These are phyloP conservation scores for Lepidotrigona ventralis DNA, from an alignment of 1,140 invertebrate genomes.

Conservation along the genomic window DNA sequence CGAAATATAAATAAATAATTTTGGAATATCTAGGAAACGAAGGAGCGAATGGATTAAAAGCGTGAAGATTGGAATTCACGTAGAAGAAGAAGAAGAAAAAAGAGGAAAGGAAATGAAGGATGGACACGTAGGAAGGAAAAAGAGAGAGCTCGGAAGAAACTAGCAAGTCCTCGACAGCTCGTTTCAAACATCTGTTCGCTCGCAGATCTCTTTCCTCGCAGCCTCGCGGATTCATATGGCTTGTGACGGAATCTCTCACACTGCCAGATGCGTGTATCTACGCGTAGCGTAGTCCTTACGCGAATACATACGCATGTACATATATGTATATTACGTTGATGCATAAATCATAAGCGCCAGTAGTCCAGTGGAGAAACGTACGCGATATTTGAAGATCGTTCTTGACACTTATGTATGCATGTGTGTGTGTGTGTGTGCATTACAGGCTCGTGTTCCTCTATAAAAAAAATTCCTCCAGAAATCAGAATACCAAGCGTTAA, in stretches of 20 bases:
- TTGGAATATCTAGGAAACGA: neutral
- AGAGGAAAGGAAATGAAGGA: conserved; percentile 15
- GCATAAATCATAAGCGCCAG: conserved; percentile 74
- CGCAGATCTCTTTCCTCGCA: conserved; percentile 64
- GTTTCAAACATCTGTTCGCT: conserved; percentile 70
- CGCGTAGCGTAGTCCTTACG: neutral
- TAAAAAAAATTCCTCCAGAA: too few relatives aligned
- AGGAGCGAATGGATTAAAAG: neutral
- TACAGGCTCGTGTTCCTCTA: too few relatives aligned
- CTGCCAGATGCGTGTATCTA: neutral
- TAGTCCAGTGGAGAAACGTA: conserved; percentile 66
- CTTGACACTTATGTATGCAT: neutral
- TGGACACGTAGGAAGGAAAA: neutral
- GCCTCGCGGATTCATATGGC: conserved; percentile 51
- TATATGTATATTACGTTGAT: conserved; percentile 52
- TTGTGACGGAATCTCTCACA: conserved; percentile 39
- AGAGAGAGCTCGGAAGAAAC: conserved; percentile 55
- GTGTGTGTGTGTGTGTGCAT: too few relatives aligned
- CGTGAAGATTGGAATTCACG: neutral
- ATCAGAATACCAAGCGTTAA: neutral
- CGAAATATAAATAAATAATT: neutral
- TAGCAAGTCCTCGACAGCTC: conserved; percentile 67
- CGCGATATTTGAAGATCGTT: conserved; percentile 57
- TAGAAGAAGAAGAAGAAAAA: neutral
- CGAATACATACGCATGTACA: neutral